Evolutionary conservation across 2,888 invertebrate species (phyloP).

Genomic region (Dynastes hyllus): DNA sequence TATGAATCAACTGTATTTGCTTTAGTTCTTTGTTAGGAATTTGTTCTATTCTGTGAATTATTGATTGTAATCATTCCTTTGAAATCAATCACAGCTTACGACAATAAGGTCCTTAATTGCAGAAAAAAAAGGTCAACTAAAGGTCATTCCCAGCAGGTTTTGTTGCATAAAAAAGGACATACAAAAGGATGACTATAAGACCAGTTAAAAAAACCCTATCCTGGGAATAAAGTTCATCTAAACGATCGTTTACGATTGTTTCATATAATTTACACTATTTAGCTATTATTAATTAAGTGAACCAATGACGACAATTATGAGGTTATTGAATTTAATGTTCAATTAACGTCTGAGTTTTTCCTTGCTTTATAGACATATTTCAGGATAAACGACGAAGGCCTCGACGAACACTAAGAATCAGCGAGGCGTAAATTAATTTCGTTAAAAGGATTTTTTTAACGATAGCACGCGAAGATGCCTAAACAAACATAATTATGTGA

Average conservation of each 20-base stretch:
- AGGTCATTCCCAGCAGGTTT: neutral
- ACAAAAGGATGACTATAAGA: neutral
- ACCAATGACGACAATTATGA: slow-evolving; percentile 1
- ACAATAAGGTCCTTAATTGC: too few species aligned
- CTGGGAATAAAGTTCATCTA: neutral
- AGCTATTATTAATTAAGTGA: neutral
- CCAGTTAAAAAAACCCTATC: neutral
- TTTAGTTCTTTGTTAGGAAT: too few species aligned
- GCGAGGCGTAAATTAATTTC: slow-evolving; percentile 22
- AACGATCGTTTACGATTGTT: too few species aligned
- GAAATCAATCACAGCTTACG: too few species aligned
- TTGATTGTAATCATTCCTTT: too few species aligned
- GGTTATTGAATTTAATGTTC: slow-evolving; percentile 4
- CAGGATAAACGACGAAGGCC: neutral
- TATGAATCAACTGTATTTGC: too few species aligned
- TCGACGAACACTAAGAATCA: neutral
- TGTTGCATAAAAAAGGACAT: neutral
- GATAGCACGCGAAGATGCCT: neutral
- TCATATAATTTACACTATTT: neutral
- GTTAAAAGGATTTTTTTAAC: slow-evolving; percentile 5
- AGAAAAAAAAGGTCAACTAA: too few species aligned
- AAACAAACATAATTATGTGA: slow-evolving; percentile 21
- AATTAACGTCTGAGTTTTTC: neutral
- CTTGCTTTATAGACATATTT: slow-evolving; percentile 5
- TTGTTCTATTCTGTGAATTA: too few species aligned